A percentile compares a stretch with the other conserved stretches of the same genome.
These are phyloP conservation scores for Acleris literana DNA, from an alignment of 2,888 invertebrate genomes.

Conservation along the genomic window DNA sequence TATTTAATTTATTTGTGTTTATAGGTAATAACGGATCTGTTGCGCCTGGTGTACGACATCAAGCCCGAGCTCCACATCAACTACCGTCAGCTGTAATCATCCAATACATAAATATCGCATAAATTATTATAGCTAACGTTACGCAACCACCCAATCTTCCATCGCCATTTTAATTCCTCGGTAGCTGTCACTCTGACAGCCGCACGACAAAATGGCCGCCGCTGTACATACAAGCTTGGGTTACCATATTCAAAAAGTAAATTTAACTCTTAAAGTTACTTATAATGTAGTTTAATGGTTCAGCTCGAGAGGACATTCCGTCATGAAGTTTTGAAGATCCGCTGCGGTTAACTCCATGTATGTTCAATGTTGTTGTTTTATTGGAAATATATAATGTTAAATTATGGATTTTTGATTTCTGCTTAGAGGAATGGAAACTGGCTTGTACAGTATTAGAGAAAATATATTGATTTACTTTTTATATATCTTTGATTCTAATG, in stretches of 20 bases:
- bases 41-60: slow-evolving; percentile 94
- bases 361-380: slow-evolving; percentile 75
- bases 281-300: slow-evolving; percentile 47
- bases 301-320: slow-evolving; percentile 82
- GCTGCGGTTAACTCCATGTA: slow-evolving; percentile 48
- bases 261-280: background rate
- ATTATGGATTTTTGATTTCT: slow-evolving; percentile 57
- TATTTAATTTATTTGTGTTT: slow-evolving; percentile 46
- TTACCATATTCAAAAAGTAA: slow-evolving; percentile 34
- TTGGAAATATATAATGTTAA: slow-evolving; percentile 76
- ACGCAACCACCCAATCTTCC: slow-evolving; percentile 43
- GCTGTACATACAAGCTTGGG: slow-evolving; percentile 62
- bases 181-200: slow-evolving; percentile 38
- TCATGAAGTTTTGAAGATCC: slow-evolving; percentile 61
- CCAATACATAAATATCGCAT: slow-evolving; percentile 37
- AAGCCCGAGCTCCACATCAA: slow-evolving; percentile 97
- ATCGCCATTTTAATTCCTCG: slow-evolving; percentile 30
- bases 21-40: slow-evolving; percentile 90
- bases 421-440: slow-evolving; percentile 61
- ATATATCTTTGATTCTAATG: slow-evolving; percentile 58
- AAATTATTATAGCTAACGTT: slow-evolving; percentile 32
- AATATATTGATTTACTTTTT: slow-evolving; percentile 65
- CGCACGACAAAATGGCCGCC: slow-evolving; percentile 36
- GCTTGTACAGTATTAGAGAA: slow-evolving; percentile 76
- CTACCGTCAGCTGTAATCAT: slow-evolving; percentile 82